phyloP scores from a whole-genome alignment of 1,140 invertebrate genomes.

The Tribolium castaneum region DNA sequence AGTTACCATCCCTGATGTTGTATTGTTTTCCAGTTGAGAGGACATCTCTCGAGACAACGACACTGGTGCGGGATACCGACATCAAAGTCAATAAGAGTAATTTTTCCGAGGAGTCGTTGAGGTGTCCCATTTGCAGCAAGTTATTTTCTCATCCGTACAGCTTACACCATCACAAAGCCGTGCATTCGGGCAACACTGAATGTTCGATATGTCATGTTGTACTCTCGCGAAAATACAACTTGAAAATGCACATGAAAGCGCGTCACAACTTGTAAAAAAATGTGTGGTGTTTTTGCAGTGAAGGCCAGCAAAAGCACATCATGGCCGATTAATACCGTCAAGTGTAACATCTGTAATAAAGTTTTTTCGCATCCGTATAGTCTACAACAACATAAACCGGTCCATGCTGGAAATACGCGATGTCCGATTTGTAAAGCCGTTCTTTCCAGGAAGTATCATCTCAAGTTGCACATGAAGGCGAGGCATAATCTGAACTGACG shows the following conservation, averaged over 20 bases:
- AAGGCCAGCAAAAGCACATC: not conserved
- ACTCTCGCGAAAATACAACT: conserved; percentile 57
- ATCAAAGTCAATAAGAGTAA: conserved; percentile 24
- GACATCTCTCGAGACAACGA: not conserved
- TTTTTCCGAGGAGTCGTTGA: conserved; percentile 32
- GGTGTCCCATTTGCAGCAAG: conserved; percentile 42
- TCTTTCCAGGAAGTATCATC: conserved; percentile 59
- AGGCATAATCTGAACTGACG: conserved; percentile 46
- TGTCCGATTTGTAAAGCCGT: conserved; percentile 58
- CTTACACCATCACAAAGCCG: conserved; percentile 43
- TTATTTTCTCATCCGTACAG: conserved; percentile 47
- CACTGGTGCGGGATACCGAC: not conserved
- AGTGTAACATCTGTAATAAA: conserved; percentile 45
- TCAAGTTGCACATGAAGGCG: conserved; percentile 58
- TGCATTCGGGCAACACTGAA: conserved; percentile 56
- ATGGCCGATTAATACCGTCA: conserved; percentile 9
- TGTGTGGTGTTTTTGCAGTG: conserved; percentile 7
- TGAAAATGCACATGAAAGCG: conserved; percentile 58
- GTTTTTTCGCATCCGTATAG: conserved; percentile 48
- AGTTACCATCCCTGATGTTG: conserved; percentile 23
- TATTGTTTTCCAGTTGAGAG: conserved; percentile 43
- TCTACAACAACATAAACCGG: conserved; percentile 43
- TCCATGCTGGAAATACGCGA: conserved; percentile 56
- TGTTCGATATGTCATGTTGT: conserved; percentile 58
- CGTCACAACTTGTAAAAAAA: conserved; percentile 46